These are phyloP conservation scores for Melieria picta DNA, from an alignment of 2,888 invertebrate genomes.

Conservation along the genomic window DNA sequence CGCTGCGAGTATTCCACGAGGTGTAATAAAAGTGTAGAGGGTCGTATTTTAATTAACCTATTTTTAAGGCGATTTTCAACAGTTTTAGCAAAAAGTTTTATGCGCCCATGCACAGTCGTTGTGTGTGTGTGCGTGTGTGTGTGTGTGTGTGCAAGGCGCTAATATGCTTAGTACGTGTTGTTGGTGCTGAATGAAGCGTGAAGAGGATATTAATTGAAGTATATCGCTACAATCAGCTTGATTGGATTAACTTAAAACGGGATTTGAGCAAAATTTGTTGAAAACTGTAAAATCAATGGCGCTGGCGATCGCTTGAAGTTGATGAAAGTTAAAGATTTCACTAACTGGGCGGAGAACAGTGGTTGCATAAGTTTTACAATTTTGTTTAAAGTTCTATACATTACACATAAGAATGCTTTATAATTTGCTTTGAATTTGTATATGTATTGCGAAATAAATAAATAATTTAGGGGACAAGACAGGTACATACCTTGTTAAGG, in stretches of 20 bases:
- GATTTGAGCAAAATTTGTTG: no score
- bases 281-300: no score
- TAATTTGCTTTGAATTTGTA: no score
- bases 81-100: slow-evolving; percentile 27
- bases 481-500: no score
- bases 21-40: slow-evolving; percentile 46
- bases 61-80: slow-evolving; percentile 46
- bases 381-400: no score
- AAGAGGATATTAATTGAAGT: slow-evolving; percentile 23
- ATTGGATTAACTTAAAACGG: slow-evolving; percentile 14
- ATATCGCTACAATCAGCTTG: slow-evolving; percentile 12
- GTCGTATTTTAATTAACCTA: slow-evolving; percentile 51
- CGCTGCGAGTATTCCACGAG: slow-evolving; percentile 43
- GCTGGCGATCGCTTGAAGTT: no score
- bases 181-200: slow-evolving; percentile 1
- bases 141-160: not conserved
- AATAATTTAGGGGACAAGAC: no score
- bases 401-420: no score
- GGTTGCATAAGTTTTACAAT: no score
- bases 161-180: not conserved
- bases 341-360: no score
- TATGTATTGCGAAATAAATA: no score
- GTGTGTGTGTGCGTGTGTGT: not conserved
- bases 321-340: no score
- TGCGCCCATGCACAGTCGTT: not conserved